Base-by-base conservation (phyloP, 2,797 vertebrate species). In the Anguilla anguilla region DNA sequence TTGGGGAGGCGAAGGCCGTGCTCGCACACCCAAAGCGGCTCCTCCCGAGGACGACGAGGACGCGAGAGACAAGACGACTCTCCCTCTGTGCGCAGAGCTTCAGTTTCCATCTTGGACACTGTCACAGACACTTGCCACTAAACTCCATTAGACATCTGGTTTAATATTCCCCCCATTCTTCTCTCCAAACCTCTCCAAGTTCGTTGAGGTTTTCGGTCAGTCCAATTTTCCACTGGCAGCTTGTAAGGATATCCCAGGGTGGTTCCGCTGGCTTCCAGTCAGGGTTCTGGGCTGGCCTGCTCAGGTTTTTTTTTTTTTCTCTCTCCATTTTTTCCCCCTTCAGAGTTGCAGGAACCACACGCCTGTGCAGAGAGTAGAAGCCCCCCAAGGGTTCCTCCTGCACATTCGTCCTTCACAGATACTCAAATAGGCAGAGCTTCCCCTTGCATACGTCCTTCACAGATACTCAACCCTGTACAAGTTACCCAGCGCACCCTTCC, bases 191-290 rank as follows among this genome's bases (percentile, higher is more conserved):
- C 92, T 94, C 94, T 96, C 95, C 96, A 96, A 96, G 94, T 95
- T 95, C 94, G 95, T 93, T 96, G 96, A 97, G 96, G 96, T 96
- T 97, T 95, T 91, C 95, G 95, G 94, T 97, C 94, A 94, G 94
- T 96, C 95, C 96, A 96, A 95, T 96, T 96, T 97, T 97, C 96
- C 96, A 95, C 94, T 96, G 96, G 95, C 96, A 96, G 95, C 93
- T 92, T 89, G 92, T 72, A 91, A 96, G 96, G 95, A 95, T 95
- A 96, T 96, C 96, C 96, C 96, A 95, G 95, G 95, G 95, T 96
- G 95, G 95, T 97, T 96, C 95, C 95, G 90, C 86, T 96, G 95
- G 96, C 96, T 93, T 93, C 86, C 91, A 95, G 92, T 95, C 94
- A 96, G 94, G 92, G 92, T 93, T 95, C 92, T 95, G 94, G 94